Evolutionary conservation across 2,888 invertebrate genomes (phyloP), one percentile per base, ranked within the genome.

Genomic region (Catocala sponsa): DNA sequence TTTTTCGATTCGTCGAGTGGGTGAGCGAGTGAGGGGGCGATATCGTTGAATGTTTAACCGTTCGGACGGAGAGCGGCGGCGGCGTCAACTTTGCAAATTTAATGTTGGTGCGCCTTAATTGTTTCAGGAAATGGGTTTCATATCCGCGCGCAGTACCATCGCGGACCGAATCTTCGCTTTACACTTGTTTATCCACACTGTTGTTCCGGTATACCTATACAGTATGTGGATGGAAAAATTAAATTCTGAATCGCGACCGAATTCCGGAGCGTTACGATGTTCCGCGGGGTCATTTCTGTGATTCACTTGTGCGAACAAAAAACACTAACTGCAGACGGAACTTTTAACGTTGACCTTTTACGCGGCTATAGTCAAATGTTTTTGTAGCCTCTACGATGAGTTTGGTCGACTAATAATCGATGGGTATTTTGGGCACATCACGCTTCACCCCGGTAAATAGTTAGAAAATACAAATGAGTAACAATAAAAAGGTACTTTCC

Each of bases 61-160:
- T 63, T 58, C 55, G 59, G 74, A 74, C 57, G 73, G 71, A 72
- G 75, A 72, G 78, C 71, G 73, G 73, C 56, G 61, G 78, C 71
- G 73, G 73, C 56, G 61, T 65, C 70, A 77, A 67, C 68, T 76
- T 70, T 83, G 73, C 70, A 85, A 82, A 77, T 84, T 81, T 85
- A 82, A 84, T 84, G 79, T 69, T 47, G 66, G 71, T 66, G 60
- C 59, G 70, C 67, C 77, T 79, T 86, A 85, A 85, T 87, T 86
- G 82, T 80, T 77, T 78, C 71, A 69, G 80, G 80, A 82, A 84
- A 84, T 79, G 66, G 74, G 71, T 62, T 67, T 68, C 66, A 74
- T 74, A 75, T 80, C 67, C 76, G 64, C 13, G 57, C 44, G 53
- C 13, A 49, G 54, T 57, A 54, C 56, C 55, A 55, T 55, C 55